Conservation (phyloP, 2,797 vertebrate genomes). For the Odontamblyopus lacepedii region DNA sequence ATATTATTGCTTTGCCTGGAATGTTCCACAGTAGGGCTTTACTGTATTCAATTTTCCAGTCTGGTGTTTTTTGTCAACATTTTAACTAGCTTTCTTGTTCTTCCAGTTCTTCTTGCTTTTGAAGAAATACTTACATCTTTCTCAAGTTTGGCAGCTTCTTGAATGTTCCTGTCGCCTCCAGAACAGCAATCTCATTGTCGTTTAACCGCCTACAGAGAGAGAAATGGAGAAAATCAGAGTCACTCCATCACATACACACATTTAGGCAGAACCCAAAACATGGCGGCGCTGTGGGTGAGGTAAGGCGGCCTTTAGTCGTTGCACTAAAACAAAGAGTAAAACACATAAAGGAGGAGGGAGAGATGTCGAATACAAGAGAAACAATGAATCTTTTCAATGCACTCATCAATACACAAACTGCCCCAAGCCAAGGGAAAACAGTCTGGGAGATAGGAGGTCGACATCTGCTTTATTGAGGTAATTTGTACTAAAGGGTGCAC, state of each 20-base stretch:
- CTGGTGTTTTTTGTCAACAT: not conserved
- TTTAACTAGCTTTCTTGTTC: not conserved
- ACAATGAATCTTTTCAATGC: conserved; percentile 67
- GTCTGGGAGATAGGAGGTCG: conserved; percentile 59
- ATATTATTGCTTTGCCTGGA: too few relatives aligned
- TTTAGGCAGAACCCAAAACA: conserved; percentile 8
- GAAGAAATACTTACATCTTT: conserved; percentile 86
- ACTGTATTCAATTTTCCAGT: not conserved
- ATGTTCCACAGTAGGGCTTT: too few relatives aligned
- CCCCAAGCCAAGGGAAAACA: conserved; percentile 58
- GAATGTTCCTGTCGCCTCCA: conserved; percentile 88
- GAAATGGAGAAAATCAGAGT: conserved; percentile 31
- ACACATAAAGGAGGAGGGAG: conserved; percentile 17
- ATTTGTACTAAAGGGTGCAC: conserved; percentile 65
- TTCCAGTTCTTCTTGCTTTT: not conserved
- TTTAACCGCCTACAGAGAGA: conserved; percentile 86
- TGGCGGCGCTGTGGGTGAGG: conserved; percentile 22
- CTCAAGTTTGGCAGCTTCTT: conserved; percentile 92
- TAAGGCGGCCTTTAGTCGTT: conserved; percentile 53
- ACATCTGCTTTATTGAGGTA: conserved; percentile 74
- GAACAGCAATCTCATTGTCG: conserved; percentile 92
- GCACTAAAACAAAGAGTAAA: conserved; percentile 23
- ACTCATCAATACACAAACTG: conserved; percentile 67
- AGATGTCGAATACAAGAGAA: conserved; percentile 24
- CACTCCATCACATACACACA: not conserved